Evolutionary conservation across 2,113 vertebrate species (phyloP).

Genomic region (Scalopus aquaticus): DNA sequence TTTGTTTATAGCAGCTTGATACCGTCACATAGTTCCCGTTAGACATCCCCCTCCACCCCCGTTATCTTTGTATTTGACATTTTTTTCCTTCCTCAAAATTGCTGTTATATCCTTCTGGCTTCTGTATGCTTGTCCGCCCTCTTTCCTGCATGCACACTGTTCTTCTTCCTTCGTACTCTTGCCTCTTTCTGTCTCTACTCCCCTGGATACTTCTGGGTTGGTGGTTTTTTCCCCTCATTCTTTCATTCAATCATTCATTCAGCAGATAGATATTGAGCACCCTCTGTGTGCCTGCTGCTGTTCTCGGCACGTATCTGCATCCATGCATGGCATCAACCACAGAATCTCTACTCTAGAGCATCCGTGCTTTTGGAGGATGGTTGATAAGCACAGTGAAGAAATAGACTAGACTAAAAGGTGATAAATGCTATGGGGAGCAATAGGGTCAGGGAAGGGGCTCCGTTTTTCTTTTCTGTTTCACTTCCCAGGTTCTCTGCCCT

Average conservation of each 20-base stretch:
- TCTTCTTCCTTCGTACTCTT: not conserved
- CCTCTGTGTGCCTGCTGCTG: not conserved
- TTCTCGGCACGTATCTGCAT: not conserved
- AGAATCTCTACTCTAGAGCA: not conserved
- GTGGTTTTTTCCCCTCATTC: not conserved
- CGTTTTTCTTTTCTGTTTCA: not conserved
- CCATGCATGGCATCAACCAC: not conserved
- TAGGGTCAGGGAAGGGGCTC: not conserved
- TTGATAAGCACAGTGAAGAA: not conserved
- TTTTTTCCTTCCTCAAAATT: not conserved
- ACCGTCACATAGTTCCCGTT: accelerated
- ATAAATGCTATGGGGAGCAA: accelerated
- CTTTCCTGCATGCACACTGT: not conserved
- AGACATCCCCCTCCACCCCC: not conserved
- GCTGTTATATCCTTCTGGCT: not conserved
- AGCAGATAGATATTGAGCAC: accelerated
- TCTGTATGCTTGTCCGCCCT: too few relatives aligned
- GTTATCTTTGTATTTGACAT: not conserved
- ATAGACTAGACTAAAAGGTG: not conserved
- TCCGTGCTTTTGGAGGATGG: not conserved
- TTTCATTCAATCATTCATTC: not conserved
- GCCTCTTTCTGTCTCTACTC: too few relatives aligned
- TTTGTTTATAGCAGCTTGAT: not conserved
- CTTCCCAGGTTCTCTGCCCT: not conserved
- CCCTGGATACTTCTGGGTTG: not conserved